A percentile compares a stretch with the other conserved stretches of the same genome.
Evolutionary conservation across 2,113 vertebrate genomes (phyloP).

Genomic region (Anser cygnoides): DNA sequence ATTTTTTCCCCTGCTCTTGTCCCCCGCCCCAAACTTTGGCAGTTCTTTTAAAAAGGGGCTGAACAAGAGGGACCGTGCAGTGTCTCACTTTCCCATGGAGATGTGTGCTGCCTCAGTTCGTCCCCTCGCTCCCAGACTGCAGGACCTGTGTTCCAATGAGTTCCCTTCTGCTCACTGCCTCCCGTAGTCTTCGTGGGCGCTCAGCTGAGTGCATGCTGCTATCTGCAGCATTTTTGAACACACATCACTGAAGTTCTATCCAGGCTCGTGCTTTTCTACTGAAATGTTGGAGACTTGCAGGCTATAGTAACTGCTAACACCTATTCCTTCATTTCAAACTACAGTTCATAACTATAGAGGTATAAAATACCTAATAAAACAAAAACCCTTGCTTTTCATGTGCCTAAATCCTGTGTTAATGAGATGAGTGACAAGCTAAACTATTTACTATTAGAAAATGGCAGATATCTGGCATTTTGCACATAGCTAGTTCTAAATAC

Average conservation of each 20-base stretch:
- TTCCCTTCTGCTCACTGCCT: neutral
- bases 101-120: neutral
- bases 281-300: neutral
- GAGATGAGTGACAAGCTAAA: neutral
- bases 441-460: neutral
- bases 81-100: neutral
- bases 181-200: neutral
- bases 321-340: neutral
- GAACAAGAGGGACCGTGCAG: neutral
- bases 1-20: neutral
- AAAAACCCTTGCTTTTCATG: neutral
- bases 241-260: neutral
- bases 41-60: neutral
- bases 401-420: neutral
- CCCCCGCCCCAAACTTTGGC: no score
- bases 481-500: neutral
- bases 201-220: rapidly evolving
- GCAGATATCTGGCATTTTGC: no score
- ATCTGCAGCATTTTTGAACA: rapidly evolving
- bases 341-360: neutral
- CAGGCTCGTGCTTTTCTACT: neutral
- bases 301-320: neutral
- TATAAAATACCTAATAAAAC: neutral
- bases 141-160: neutral
- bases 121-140: neutral